Evolutionary conservation across 2,888 invertebrate genomes (phyloP).

Genomic region (Ceratothoa steindachneri): DNA sequence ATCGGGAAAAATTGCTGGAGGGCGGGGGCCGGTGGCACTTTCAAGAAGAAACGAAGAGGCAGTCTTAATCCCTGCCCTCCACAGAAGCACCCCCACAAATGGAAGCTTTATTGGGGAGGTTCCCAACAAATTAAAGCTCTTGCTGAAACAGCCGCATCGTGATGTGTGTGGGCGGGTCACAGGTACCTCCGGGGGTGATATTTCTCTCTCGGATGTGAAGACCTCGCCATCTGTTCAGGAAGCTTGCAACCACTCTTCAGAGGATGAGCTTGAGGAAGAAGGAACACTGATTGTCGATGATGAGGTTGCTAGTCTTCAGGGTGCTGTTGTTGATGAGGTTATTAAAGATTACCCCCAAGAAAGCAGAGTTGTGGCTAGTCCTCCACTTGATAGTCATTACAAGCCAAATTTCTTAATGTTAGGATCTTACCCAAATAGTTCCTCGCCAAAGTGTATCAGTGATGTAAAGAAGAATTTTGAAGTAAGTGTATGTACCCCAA

Average conservation of each 20-base stretch:
- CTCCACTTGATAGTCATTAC: not conserved
- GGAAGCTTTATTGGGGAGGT: not conserved
- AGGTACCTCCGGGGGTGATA: not conserved
- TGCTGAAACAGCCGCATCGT: not conserved
- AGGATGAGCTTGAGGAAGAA: not conserved
- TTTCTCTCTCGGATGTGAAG: not conserved
- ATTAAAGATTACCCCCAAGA: not conserved
- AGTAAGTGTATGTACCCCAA: too few species aligned
- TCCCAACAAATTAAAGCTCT: not conserved
- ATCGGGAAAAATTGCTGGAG: not conserved
- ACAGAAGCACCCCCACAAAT: not conserved
- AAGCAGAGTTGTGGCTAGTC: not conserved
- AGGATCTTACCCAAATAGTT: not conserved
- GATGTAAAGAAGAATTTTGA: too few species aligned
- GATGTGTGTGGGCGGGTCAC: too few species aligned
- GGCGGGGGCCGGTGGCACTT: not conserved
- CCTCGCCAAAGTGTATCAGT: not conserved
- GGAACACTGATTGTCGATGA: slow-evolving; percentile 1
- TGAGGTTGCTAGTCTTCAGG: slow-evolving; percentile 5
- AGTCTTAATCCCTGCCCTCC: not conserved
- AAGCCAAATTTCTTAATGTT: not conserved
- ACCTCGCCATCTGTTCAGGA: too few species aligned
- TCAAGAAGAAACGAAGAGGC: not conserved
- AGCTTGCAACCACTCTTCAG: too few species aligned
- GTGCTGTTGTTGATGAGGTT: slow-evolving; percentile 5